Percentiles rank a stretch among this genome's conserved stretches.
Evolutionary conservation across 2,888 invertebrate genomes (phyloP).

Genomic region (Tortrix viridana): DNA sequence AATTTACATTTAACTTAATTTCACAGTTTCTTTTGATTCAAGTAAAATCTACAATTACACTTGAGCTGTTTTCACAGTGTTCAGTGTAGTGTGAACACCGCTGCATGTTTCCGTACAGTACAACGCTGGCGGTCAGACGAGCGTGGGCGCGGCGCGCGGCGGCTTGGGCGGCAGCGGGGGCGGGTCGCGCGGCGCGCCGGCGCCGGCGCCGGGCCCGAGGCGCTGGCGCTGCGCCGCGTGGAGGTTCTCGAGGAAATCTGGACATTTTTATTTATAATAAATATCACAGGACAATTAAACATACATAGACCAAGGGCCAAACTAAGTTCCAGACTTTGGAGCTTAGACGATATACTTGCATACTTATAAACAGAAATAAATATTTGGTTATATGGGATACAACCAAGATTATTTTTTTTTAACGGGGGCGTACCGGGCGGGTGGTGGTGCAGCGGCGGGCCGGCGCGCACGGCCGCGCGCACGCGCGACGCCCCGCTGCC

Average conservation of each 20-base stretch:
- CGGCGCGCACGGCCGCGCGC: constrained; percentile 65
- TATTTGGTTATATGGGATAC: neutral
- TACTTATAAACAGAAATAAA: too few species aligned
- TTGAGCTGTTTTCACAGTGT: too few species aligned
- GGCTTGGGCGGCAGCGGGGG: constrained; percentile 73
- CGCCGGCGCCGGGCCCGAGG: constrained; percentile 39
- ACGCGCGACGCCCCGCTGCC: constrained; percentile 48
- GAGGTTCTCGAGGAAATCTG: constrained; percentile 76
- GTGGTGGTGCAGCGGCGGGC: constrained; percentile 70
- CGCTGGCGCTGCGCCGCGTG: constrained; percentile 70
- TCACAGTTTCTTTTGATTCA: too few species aligned
- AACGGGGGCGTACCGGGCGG: constrained; percentile 72
- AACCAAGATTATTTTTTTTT: too few species aligned
- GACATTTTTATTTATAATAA: constrained; percentile 14
- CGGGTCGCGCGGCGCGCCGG: constrained; percentile 56
- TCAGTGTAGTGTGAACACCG: too few species aligned
- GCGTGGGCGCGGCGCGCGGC: constrained; percentile 59
- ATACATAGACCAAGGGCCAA: neutral
- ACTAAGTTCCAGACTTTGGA: too few species aligned
- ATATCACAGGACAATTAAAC: neutral
- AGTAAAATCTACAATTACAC: too few species aligned
- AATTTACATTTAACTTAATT: too few species aligned
- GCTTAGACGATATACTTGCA: too few species aligned
- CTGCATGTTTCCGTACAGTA: too few species aligned
- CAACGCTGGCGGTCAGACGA: constrained; percentile 52